Percentiles rank a stretch among this genome's conserved stretches.
Evolutionary conservation across 2,888 invertebrate species (phyloP).

Genomic region (Silvanus unidentatus): DNA sequence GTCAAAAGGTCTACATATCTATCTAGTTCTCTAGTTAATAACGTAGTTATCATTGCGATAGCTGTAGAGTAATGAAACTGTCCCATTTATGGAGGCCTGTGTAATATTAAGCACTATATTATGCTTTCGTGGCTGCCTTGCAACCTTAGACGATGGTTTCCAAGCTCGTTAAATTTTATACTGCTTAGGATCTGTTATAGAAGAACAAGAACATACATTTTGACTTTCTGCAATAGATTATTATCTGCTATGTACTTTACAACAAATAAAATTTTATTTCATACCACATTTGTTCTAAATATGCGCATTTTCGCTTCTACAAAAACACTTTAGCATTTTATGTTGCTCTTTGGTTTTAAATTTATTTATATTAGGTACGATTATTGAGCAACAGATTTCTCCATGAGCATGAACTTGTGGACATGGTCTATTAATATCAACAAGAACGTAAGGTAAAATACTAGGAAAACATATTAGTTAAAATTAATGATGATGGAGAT

Average conservation of each 20-base stretch:
- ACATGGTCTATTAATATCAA: too few relatives aligned
- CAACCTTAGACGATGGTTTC: conserved; percentile 18
- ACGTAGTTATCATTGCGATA: conserved; percentile 40
- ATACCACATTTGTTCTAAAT: not conserved
- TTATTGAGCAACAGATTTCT: too few relatives aligned
- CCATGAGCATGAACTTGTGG: too few relatives aligned
- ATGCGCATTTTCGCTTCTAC: too few relatives aligned
- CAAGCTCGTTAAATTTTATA: conserved; percentile 24
- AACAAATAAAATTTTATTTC: conserved; percentile 10
- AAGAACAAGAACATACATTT: conserved; percentile 9
- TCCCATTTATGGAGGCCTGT: conserved; percentile 37
- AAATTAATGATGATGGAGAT: too few relatives aligned
- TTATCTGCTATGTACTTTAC: conserved; percentile 10
- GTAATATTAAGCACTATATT: conserved; percentile 40
- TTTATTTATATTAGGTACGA: too few relatives aligned
- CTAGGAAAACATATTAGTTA: too few relatives aligned
- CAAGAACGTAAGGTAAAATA: too few relatives aligned
- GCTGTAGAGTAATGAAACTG: conserved; percentile 38
- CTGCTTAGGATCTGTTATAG: conserved; percentile 9
- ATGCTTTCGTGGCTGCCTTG: conserved; percentile 28
- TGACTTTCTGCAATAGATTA: conserved; percentile 12
- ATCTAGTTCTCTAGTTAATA: conserved; percentile 36
- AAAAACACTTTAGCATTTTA: too few relatives aligned
- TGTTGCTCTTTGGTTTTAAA: too few relatives aligned
- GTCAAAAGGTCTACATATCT: conserved; percentile 39